A percentile compares a stretch with the other conserved stretches of the same genome.
Conservation (phyloP, 2,888 invertebrate genomes). For the Hydrotaea cyrtoneurina region DNA sequence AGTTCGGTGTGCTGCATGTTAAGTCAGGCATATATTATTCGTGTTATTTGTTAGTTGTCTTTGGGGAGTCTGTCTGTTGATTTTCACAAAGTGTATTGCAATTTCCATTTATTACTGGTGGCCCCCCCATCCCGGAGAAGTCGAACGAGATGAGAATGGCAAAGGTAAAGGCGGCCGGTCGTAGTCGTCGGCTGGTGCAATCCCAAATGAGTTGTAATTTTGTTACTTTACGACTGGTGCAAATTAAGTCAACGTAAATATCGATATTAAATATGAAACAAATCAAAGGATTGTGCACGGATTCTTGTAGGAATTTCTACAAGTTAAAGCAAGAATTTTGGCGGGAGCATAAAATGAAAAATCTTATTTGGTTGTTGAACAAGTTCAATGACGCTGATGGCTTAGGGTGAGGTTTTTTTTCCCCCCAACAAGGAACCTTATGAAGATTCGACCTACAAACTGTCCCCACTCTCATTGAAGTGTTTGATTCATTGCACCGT, state of each 20-base stretch:
- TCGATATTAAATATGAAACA: constrained; percentile 2
- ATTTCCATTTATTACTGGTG: constrained; percentile 62
- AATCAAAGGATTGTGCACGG: background rate
- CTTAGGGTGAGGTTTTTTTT: too few relatives aligned
- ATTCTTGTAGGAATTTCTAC: too few relatives aligned
- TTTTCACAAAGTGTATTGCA: constrained; percentile 58
- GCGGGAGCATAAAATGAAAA: too few relatives aligned
- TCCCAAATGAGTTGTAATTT: constrained; percentile 64
- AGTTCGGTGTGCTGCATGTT: constrained; percentile 46
- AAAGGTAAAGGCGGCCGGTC: constrained; percentile 38
- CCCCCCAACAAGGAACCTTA: too few relatives aligned
- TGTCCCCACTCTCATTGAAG: too few relatives aligned
- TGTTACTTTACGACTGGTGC: constrained; percentile 56
- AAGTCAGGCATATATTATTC: constrained; percentile 58
- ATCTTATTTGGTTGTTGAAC: too few relatives aligned
- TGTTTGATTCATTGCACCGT: too few relatives aligned
- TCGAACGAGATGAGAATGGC: background rate
- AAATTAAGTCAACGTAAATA: constrained; percentile 45
- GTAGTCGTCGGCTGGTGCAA: constrained; percentile 5
- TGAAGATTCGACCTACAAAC: too few relatives aligned
- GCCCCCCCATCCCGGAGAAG: background rate
- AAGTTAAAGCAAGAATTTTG: too few relatives aligned
- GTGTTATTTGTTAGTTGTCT: constrained; percentile 61
- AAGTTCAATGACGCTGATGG: too few relatives aligned
- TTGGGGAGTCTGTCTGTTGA: constrained; percentile 65